Base-by-base conservation (phyloP, 2,797 vertebrate species). In the Syngnathus rostellatus region DNA sequence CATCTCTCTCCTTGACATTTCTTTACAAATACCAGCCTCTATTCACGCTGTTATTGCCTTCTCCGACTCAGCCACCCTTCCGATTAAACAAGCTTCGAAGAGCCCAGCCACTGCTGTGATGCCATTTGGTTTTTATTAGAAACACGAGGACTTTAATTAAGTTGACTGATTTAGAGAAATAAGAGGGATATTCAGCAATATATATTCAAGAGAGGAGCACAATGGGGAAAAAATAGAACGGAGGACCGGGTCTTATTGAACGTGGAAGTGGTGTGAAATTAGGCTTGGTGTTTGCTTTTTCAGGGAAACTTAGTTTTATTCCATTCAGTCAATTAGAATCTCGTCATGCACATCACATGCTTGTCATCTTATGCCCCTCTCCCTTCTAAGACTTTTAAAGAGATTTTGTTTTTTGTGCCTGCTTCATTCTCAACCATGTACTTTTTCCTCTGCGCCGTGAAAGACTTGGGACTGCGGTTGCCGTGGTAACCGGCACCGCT, bases 11-110 rank as follows among this genome's bases (percentile, higher is more conserved):
- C 64, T 73, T 88, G 89, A 87, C 89, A 90, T 90, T 90, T 89
- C 86, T 89, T 84, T 85, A 87, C 82, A 90, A 90, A 90, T 89
- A 89, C 83, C 87, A 89, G 81, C 71, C 71, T 83, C 83, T 81
- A 85, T 87, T 86, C 82, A 84, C 74, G 81, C 83, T 82, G 80
- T 89, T 89, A 88, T 88, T 87, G 80, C 87, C 78, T 84, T 78
- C 71, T 73, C 55, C 77, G 73, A 83, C 85, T 86, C 83, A 83
- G 74, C 77, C 83, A 77, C 79, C 77, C 76, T 80, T 80, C 79
- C 86, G 83, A 89, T 88, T 89, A 87, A 87, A 89, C 84, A 83
- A 76, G 80, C 75, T 73, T 71, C 71, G 68, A 77, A 79, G 81
- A 85, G 81, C 77, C 74, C 76, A 48, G 79, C 39, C 81, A 74